Evolutionary conservation across 2,797 vertebrate genomes (phyloP), one percentile per base, ranked within the genome.

Genomic region (Anolis apletophallus): DNA sequence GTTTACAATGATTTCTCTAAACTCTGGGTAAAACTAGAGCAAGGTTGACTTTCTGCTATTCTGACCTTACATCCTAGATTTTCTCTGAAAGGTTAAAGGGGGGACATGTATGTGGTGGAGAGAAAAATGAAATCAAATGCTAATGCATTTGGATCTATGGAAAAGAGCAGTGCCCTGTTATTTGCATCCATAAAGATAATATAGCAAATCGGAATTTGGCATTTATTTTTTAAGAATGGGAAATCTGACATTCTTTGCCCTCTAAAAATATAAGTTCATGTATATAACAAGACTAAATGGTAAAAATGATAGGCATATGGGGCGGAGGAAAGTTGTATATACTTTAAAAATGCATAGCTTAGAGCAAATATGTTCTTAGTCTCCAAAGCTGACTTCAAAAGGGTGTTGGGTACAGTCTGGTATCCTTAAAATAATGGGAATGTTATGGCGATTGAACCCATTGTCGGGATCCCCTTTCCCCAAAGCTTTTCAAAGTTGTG

Each of bases 361-460:
- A 11, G 55, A 73, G 54, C 73, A 61, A 46, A 83, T 87, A 73
- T 79, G 81, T 83, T 72, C 74, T 78, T 79, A n/a, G 55, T 46
- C 68, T 54, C n/a, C 23, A 52, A 79, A 79, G 68, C 68, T 64
- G 55, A 64, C 81, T 87, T 84, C 68, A 67, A 80, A 87, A 74
- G 75, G 46, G 23, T 72, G n/a, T 72, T 64, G 67, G 36, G 55
- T 78, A 26, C 59, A 87, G 23, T 29, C 57, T 64, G 10, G 75
- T 29, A 32, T 12, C 21, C n/a, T 78, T 77, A 73, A 79, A 73
- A 84, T 73, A 84, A 87, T 87, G 68, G 61, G 57, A 84, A 67
- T 87, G 86, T 79, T 87, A 79, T 80, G 50, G 68, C 79, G 75
- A 87, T 50, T 36, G 17, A 84, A 84, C 34, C 68, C 69, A 80